Conservation (phyloP, 2,113 vertebrate genomes). For the Mastomys natalensis region DNA sequence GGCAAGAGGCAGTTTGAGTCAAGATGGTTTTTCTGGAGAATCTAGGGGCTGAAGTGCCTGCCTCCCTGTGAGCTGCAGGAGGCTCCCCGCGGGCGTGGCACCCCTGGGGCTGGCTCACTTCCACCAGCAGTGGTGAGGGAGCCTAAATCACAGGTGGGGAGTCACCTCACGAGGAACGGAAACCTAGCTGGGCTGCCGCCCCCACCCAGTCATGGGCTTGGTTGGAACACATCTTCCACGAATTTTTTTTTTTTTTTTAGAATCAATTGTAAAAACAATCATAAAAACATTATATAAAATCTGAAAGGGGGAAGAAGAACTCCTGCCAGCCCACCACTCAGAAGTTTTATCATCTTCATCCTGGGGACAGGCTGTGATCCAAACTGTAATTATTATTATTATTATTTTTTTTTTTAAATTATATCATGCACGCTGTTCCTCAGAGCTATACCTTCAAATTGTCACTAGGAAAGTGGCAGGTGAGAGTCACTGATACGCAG, state of each 20-base stretch:
- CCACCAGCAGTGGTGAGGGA: not conserved
- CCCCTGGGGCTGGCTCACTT: not conserved
- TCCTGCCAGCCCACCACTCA: not conserved
- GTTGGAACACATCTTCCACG: conserved; percentile 12
- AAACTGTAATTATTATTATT: not conserved
- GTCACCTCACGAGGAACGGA: conserved; percentile 64
- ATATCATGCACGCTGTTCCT: not conserved
- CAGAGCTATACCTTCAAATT: fast-evolving
- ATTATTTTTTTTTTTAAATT: conserved; percentile 9
- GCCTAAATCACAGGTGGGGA: not conserved
- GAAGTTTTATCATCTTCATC: fast-evolving
- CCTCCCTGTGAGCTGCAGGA: too few relatives aligned
- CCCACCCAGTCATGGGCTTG: not conserved
- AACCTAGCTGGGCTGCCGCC: conserved; percentile 4
- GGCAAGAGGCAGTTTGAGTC: not conserved
- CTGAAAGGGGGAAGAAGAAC: conserved; percentile 30
- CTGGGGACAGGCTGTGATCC: not conserved
- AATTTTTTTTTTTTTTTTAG: conserved; percentile 66
- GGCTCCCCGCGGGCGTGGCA: not conserved
- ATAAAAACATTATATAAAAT: conserved; percentile 65
- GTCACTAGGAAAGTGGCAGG: not conserved
- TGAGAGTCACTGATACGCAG: fast-evolving
- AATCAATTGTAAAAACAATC: conserved; percentile 67
- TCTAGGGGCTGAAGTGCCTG: not conserved
- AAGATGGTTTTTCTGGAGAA: not conserved